Conservation (phyloP, 2,888 invertebrate species). For the Cistogaster globosa region DNA sequence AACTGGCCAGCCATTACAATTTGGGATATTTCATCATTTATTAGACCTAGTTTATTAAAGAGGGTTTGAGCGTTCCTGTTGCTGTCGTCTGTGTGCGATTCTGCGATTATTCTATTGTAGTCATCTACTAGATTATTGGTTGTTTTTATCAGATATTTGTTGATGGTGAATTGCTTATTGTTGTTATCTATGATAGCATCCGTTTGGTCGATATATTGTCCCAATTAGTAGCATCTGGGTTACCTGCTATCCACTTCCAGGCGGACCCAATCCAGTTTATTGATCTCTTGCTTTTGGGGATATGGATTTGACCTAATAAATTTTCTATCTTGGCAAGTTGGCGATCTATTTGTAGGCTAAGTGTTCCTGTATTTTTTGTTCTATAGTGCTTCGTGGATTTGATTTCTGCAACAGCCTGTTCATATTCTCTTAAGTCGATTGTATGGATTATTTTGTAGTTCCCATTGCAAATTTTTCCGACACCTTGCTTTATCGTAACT, state of each 20-base stretch:
- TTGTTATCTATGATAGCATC: constrained; percentile 4
- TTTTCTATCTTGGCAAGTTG: constrained; percentile 45
- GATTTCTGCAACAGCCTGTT: not conserved
- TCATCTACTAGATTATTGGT: constrained; percentile 9
- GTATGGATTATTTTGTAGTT: constrained; percentile 71
- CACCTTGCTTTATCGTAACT: constrained; percentile 50
- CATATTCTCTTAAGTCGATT: constrained; percentile 58
- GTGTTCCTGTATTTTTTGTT: not conserved
- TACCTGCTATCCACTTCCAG: constrained; percentile 53
- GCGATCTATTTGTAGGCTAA: constrained; percentile 38
- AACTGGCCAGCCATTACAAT: constrained; percentile 54
- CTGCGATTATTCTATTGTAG: constrained; percentile 18
- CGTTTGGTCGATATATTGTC: constrained; percentile 18
- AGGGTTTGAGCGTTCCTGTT: not conserved
- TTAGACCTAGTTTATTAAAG: constrained; percentile 9
- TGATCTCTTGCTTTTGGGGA: constrained; percentile 19
- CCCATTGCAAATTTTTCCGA: constrained; percentile 51
- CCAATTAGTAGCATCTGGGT: constrained; percentile 32
- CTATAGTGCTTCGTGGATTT: not conserved
- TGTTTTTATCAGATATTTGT: constrained; percentile 31
- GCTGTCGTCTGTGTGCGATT: not conserved
- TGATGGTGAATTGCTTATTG: constrained; percentile 34
- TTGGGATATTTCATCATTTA: constrained; percentile 19
- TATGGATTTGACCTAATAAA: constrained; percentile 41
- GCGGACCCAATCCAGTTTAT: constrained; percentile 53